Evolutionary conservation across 1,140 invertebrate species (phyloP).

Genomic region (Gryllus bimaculatus): DNA sequence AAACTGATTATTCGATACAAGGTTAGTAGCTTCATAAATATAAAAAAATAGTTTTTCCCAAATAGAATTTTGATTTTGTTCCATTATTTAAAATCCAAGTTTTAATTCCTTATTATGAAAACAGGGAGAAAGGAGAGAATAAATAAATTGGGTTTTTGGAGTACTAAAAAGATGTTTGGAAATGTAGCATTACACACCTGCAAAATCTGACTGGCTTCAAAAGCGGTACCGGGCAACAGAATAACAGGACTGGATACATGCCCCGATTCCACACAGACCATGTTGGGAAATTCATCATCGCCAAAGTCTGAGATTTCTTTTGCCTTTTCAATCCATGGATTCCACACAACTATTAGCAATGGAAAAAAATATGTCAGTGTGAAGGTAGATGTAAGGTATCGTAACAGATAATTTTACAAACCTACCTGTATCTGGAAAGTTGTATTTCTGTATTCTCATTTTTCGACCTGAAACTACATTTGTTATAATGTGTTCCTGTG

Average conservation of each 20-base stretch:
- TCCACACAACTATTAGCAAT: conserved; percentile 71
- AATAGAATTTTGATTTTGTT: too few relatives aligned
- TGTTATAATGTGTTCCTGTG: conserved; percentile 84
- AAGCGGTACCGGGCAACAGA: conserved; percentile 74
- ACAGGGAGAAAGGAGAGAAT: too few relatives aligned
- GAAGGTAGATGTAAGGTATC: not conserved
- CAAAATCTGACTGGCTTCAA: conserved; percentile 77
- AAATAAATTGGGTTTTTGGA: too few relatives aligned
- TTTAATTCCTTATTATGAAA: too few relatives aligned
- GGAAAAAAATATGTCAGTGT: not conserved
- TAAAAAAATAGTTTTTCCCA: too few relatives aligned
- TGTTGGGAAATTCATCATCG: conserved; percentile 89
- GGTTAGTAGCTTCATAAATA: too few relatives aligned
- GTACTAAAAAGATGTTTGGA: too few relatives aligned
- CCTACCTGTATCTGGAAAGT: conserved; percentile 80
- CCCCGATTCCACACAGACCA: conserved; percentile 91
- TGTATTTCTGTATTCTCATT: conserved; percentile 87
- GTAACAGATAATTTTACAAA: not conserved
- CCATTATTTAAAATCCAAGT: too few relatives aligned
- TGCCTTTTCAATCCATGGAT: conserved; percentile 88
- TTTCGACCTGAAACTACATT: conserved; percentile 84
- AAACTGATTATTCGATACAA: too few relatives aligned
- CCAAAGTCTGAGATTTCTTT: conserved; percentile 88
- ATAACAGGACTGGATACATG: conserved; percentile 77
- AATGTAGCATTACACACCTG: conserved; percentile 44